Evolutionary conservation across 2,797 vertebrate species (phyloP), one percentile per base, ranked within the genome.

Genomic region (Melanotaenia pygmaea): DNA sequence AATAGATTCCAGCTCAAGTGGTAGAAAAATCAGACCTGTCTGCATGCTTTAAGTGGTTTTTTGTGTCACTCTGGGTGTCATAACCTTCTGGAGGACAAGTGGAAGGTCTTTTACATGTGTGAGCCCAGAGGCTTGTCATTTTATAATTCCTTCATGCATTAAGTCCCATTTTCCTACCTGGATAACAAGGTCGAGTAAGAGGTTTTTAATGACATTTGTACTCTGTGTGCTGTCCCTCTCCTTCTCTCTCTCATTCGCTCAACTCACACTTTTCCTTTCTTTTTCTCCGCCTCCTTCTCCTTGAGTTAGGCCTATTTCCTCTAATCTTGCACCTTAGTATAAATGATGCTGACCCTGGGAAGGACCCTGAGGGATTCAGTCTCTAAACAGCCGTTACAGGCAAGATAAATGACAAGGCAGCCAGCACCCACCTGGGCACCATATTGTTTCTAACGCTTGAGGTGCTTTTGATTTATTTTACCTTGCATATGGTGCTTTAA

Each of bases 311-410:
- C 81, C 76, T 67, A 68, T 86, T 89, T 88, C 78, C 77, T 71
- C 84, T 76, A 79, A 79, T 86, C 76, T 72, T 70, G 68, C 70
- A 66, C 65, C 80, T 79, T 82, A 78, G 73, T 86, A 88, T 91
- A 89, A 90, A 91, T 92, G 89, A 91, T 85, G 77, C 82, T 86
- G 87, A 91, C 87, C 88, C 86, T 83, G 86, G 45, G 65, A 88
- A 68, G 72, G 82, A 74, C 78, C 82, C 85, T 76, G 74, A 83
- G 88, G 90, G 89, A 83, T 77, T 87, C 70, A 64, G 79, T 82
- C 90, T 91, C 91, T 93, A 90, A 92, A 88, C 90, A 92, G 88
- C 87, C 83, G 53, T 87, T 89, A 88, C 77, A 84, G 81, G 67
- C 37, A 86, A 91, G 91, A 92, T 82, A 83, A 87, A 93, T 91